Conservation (phyloP, 2,113 vertebrate species). For the Apteryx owenii region DNA sequence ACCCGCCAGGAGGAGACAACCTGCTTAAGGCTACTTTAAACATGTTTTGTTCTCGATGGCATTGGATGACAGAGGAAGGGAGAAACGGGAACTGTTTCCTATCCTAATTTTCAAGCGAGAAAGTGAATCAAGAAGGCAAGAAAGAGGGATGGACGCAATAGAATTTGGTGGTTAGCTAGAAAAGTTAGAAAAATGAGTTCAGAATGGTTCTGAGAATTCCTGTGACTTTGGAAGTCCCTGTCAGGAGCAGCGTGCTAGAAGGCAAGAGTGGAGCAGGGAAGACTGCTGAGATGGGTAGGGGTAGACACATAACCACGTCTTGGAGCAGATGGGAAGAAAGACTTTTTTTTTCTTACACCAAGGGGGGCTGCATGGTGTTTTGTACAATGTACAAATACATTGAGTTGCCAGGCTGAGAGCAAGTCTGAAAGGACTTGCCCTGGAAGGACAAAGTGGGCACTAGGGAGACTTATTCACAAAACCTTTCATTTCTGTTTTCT, state of each 20-base stretch:
- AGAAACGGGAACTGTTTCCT: background rate
- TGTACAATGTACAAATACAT: background rate
- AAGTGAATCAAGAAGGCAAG: background rate
- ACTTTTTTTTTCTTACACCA: too few relatives aligned
- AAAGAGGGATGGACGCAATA: background rate
- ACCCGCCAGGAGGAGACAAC: background rate
- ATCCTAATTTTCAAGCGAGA: background rate
- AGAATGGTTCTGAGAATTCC: background rate
- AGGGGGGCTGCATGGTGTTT: background rate
- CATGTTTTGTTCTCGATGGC: background rate
- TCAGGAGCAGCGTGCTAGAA: background rate
- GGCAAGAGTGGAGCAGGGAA: background rate
- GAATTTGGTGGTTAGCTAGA: background rate
- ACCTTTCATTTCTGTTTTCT: background rate
- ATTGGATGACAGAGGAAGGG: background rate
- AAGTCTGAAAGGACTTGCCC: background rate
- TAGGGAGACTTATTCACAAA: fast-evolving
- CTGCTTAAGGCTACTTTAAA: background rate
- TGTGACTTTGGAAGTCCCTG: background rate
- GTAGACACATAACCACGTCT: too few relatives aligned
- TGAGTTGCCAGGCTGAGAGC: background rate
- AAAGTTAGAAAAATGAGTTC: background rate
- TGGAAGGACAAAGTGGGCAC: background rate
- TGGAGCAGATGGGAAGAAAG: too few relatives aligned
- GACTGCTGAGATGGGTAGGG: background rate